A percentile compares a stretch with the other conserved stretches of the same genome.
These are phyloP conservation scores for Gonocerus acuteangulatus DNA, from an alignment of 2,888 invertebrate genomes.

Conservation along the genomic window DNA sequence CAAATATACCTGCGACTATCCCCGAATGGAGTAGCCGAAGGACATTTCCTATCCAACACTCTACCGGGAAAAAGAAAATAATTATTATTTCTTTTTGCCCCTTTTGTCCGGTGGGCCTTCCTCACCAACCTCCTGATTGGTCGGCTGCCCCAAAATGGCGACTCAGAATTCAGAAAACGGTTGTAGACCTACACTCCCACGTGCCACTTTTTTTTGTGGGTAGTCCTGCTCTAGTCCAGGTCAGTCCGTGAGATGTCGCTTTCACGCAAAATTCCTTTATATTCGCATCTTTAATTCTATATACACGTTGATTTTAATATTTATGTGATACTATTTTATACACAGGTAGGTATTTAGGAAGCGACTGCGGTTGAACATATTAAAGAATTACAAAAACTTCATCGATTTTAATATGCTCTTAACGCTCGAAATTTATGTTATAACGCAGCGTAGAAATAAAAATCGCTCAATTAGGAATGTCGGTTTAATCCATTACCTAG, in stretches of 20 bases:
- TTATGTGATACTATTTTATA: too few relatives aligned
- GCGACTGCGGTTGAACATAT: too few relatives aligned
- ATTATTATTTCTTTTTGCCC: conserved; percentile 1
- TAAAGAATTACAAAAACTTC: too few relatives aligned
- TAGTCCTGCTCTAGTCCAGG: neutral
- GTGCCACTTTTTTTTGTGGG: conserved; percentile 4
- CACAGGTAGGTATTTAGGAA: too few relatives aligned
- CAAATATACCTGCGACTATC: too few relatives aligned
- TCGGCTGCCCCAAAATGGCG: conserved; percentile 15
- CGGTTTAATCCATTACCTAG: too few relatives aligned
- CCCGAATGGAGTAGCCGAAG: neutral
- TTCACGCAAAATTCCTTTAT: neutral
- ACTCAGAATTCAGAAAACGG: conserved; percentile 15
- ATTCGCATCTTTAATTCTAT: too few relatives aligned
- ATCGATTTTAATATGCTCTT: too few relatives aligned
- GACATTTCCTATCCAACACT: conserved; percentile 11
- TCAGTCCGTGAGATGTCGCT: neutral
- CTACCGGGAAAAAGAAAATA: conserved; percentile 6
- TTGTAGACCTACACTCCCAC: conserved; percentile 1
- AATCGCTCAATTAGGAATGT: too few relatives aligned
- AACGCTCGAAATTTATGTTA: too few relatives aligned
- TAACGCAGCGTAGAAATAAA: too few relatives aligned
- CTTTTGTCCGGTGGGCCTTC: neutral
- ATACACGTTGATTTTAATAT: too few relatives aligned
- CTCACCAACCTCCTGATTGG: conserved; percentile 3